phyloP scores from a whole-genome alignment of 2,113 vertebrate genomes.

The Engystomops pustulosus region DNA sequence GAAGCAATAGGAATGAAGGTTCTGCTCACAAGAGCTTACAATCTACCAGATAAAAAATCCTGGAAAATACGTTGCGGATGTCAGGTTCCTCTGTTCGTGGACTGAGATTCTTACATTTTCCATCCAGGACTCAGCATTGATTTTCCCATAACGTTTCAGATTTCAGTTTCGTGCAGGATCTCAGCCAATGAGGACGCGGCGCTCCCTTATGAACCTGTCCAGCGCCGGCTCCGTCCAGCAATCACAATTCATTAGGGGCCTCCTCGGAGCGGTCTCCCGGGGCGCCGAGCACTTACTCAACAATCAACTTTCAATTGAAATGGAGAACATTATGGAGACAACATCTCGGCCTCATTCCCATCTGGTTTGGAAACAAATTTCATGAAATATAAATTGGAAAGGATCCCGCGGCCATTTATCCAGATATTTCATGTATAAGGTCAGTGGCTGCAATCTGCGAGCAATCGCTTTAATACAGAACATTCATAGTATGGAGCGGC shows the following conservation, averaged over 20 bases:
- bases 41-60: no score
- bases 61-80: no score
- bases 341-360: neutral
- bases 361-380: constrained; percentile 9
- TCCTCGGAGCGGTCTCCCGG: neutral
- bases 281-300: neutral
- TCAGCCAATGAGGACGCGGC: neutral
- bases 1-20: no score
- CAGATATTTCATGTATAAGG: neutral
- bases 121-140: neutral
- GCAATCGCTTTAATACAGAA: neutral
- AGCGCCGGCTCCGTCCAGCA: neutral
- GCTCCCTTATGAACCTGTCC: constrained; percentile 22
- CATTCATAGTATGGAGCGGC: no score
- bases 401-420: constrained; percentile 21
- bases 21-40: no score
- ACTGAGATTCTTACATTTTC: neutral
- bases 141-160: constrained; percentile 5
- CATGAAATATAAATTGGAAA: constrained; percentile 42
- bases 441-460: neutral
- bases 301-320: neutral
- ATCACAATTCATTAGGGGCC: neutral
- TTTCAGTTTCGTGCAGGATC: neutral
- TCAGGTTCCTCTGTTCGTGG: neutral
- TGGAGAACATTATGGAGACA: neutral